These are phyloP conservation scores for Coboldia fuscipes DNA, from an alignment of 1,140 invertebrate species.

Conservation along the genomic window DNA sequence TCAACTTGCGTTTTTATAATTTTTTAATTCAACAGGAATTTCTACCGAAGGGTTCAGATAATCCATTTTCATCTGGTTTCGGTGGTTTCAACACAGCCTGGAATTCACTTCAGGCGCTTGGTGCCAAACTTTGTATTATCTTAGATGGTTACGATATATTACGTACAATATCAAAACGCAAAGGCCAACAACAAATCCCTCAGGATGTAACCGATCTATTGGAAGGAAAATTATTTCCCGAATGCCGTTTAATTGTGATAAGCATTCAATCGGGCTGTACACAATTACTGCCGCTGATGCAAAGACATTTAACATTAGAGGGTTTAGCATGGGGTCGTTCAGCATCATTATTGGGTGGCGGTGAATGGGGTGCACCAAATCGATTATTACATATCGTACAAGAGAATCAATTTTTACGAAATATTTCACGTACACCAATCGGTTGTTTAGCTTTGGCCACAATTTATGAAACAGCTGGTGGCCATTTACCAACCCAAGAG, in stretches of 20 bases:
- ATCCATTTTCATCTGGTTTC: conserved; percentile 6
- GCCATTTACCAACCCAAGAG: conserved; percentile 14
- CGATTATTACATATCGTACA: conserved; percentile 13
- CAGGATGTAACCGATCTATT: conserved; percentile 26
- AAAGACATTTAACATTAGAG: conserved; percentile 24
- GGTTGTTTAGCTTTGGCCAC: conserved; percentile 22
- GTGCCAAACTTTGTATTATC: conserved; percentile 27
- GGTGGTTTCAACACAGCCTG: conserved; percentile 10
- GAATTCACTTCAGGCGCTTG: conserved; percentile 23
- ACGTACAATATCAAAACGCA: conserved; percentile 7
- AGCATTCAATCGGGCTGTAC: conserved; percentile 14
- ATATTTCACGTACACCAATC: conserved; percentile 24
- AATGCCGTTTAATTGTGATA: conserved; percentile 28
- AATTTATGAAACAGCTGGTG: conserved; percentile 7
- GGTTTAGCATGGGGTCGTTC: conserved; percentile 29
- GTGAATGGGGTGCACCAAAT: conserved; percentile 17
- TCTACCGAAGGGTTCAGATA: conserved; percentile 9
- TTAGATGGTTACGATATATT: conserved; percentile 30
- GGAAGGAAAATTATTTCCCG: conserved; percentile 29
- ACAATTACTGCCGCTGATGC: conserved; percentile 19
- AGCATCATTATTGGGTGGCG: conserved; percentile 22
- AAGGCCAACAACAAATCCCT: conserved; percentile 16
- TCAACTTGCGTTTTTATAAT: too few species aligned
- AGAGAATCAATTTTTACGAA: conserved; percentile 7
- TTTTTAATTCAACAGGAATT: conserved; percentile 26